phyloP scores from a whole-genome alignment of 2,113 vertebrate genomes.

The Coptodon rendalli region DNA sequence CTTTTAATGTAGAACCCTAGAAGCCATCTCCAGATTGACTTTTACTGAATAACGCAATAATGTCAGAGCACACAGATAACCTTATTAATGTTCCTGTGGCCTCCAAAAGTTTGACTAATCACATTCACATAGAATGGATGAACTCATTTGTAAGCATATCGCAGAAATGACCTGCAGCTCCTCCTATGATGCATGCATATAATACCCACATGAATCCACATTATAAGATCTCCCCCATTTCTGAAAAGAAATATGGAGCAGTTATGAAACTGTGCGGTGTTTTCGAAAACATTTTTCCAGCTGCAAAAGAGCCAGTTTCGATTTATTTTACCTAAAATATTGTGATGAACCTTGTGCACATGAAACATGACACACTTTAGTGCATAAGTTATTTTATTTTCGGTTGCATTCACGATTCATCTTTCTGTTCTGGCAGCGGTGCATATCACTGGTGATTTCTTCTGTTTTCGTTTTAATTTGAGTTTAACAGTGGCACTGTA shows the following conservation, averaged over 20 bases:
- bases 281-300: background rate
- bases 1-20: background rate
- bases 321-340: background rate
- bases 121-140: background rate
- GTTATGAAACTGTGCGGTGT: background rate
- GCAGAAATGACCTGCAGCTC: background rate
- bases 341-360: background rate
- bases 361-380: background rate
- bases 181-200: background rate
- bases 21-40: conserved; percentile 11
- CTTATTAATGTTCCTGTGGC: background rate
- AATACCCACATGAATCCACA: background rate
- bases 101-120: conserved; percentile 14
- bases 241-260: background rate
- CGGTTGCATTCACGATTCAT: conserved; percentile 15
- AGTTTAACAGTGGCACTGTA: conserved; percentile 72
- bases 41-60: background rate
- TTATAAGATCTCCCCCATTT: background rate
- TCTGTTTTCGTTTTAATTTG: conserved; percentile 53
- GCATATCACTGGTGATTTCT: background rate
- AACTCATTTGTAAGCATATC: background rate
- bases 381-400: conserved; percentile 8
- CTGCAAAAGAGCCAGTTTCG: background rate
- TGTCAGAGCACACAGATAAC: background rate
- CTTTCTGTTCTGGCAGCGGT: background rate